phyloP scores from a whole-genome alignment of 2,888 invertebrate species.

The Macrosoma leucophasiata region DNA sequence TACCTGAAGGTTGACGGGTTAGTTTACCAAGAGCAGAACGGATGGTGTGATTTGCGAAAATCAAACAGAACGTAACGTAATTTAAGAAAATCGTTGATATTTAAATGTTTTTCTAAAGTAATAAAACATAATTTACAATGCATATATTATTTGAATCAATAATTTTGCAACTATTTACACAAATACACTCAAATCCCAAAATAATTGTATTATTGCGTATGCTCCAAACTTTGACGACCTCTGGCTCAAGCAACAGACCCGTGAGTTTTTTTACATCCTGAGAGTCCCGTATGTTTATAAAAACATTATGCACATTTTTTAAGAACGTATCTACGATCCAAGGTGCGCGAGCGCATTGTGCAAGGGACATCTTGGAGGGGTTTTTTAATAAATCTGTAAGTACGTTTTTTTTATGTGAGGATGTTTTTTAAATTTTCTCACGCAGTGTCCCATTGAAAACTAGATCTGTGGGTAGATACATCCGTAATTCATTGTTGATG shows the following conservation, averaged over 20 bases:
- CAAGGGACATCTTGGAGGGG: constrained; percentile 60
- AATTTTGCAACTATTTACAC: too few relatives aligned
- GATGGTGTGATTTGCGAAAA: too few relatives aligned
- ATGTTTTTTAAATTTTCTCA: constrained; percentile 71
- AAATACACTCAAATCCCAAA: too few relatives aligned
- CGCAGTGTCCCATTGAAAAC: constrained; percentile 59
- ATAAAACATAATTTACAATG: too few relatives aligned
- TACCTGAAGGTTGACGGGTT: too few relatives aligned
- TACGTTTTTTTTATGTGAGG: constrained; percentile 66
- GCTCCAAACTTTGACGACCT: constrained; percentile 34
- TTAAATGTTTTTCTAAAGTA: too few relatives aligned
- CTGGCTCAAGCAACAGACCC: constrained; percentile 38
- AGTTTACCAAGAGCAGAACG: too few relatives aligned
- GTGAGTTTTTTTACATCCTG: constrained; percentile 47
- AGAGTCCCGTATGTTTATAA: constrained; percentile 59
- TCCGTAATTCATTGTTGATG: constrained; percentile 52
- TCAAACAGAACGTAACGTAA: too few relatives aligned
- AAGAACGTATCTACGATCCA: constrained; percentile 58
- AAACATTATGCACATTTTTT: constrained; percentile 76
- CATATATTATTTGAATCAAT: too few relatives aligned
- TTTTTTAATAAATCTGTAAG: constrained; percentile 64
- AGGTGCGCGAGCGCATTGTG: constrained; percentile 64
- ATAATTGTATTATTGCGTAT: constrained; percentile 45
- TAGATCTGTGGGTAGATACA: constrained; percentile 75
- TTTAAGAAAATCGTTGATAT: too few relatives aligned